These are phyloP conservation scores for Perodicticus potto DNA, from an alignment of 2,797 vertebrate genomes.

Conservation along the genomic window DNA sequence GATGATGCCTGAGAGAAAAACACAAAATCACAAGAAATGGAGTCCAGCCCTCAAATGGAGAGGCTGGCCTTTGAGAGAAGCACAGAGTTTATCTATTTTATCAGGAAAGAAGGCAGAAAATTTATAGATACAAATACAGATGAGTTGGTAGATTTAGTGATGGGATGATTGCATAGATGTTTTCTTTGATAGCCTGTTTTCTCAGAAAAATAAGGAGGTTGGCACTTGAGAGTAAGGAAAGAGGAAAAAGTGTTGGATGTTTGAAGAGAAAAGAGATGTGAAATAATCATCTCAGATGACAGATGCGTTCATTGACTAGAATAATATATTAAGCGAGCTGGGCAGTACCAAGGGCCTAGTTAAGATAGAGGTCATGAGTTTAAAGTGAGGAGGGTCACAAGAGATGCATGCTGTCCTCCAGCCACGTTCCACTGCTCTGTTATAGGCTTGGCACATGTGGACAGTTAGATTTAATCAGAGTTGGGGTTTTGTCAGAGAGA, in stretches of 20 bases:
- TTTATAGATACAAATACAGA: neutral
- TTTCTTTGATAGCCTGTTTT: constrained; percentile 54
- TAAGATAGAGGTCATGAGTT: constrained; percentile 13
- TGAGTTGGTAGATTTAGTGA: constrained; percentile 5
- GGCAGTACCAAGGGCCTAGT: neutral
- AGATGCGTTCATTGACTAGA: constrained; percentile 19
- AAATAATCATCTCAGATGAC: constrained; percentile 4
- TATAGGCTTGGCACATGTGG: neutral
- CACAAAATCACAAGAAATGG: neutral
- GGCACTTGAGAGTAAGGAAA: neutral
- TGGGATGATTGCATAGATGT: neutral
- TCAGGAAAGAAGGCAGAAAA: constrained; percentile 10
- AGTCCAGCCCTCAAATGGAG: neutral
- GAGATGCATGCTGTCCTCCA: neutral
- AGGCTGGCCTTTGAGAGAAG: neutral
- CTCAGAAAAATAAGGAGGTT: constrained; percentile 28
- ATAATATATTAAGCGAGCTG: neutral
- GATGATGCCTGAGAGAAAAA: neutral
- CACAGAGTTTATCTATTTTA: neutral
- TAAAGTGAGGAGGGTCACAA: constrained; percentile 12
- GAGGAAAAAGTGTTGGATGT: neutral
- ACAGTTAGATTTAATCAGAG: constrained; percentile 50
- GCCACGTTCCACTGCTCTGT: neutral
- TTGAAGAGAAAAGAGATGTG: constrained; percentile 46
- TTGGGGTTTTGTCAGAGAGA: neutral